Conservation (phyloP, 2,797 vertebrate genomes). For the Galago senegalensis region DNA sequence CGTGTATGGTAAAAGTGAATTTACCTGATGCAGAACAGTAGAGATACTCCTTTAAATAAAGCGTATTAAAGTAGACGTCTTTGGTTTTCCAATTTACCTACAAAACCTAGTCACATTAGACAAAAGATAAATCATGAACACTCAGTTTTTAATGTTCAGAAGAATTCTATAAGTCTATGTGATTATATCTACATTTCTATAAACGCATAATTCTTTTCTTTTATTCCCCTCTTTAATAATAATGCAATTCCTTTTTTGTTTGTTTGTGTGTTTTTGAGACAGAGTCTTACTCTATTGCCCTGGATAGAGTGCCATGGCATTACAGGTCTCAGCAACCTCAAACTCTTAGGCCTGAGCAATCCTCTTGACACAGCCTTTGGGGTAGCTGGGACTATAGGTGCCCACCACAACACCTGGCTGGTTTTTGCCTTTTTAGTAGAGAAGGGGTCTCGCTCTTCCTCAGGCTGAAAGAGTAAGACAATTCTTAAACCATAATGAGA, state of each 20-base stretch:
- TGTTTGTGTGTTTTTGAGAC: no score
- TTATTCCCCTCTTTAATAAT: not conserved
- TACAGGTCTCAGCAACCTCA: no score
- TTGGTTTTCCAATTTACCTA: not conserved
- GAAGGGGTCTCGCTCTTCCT: no score
- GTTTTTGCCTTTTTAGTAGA: no score
- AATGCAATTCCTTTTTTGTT: not conserved
- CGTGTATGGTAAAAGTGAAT: not conserved
- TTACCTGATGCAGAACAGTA: slow-evolving; percentile 1
- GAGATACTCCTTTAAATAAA: slow-evolving; percentile 56
- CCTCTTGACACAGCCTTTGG: no score
- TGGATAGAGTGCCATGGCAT: no score
- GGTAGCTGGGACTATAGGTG: no score
- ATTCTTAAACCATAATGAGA: not conserved
- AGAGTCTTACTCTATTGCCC: no score
- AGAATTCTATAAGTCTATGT: not conserved
- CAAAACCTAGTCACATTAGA: not conserved
- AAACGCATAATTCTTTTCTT: not conserved
- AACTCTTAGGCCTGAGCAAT: no score
- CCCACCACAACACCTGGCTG: no score
- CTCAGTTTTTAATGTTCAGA: not conserved
- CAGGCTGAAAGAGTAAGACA: not conserved
- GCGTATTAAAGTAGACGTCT: not conserved
- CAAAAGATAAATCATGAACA: slow-evolving; percentile 24
- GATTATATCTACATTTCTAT: slow-evolving; percentile 15